phyloP scores from a whole-genome alignment of 2,113 vertebrate genomes.

The Trogon melanurus region DNA sequence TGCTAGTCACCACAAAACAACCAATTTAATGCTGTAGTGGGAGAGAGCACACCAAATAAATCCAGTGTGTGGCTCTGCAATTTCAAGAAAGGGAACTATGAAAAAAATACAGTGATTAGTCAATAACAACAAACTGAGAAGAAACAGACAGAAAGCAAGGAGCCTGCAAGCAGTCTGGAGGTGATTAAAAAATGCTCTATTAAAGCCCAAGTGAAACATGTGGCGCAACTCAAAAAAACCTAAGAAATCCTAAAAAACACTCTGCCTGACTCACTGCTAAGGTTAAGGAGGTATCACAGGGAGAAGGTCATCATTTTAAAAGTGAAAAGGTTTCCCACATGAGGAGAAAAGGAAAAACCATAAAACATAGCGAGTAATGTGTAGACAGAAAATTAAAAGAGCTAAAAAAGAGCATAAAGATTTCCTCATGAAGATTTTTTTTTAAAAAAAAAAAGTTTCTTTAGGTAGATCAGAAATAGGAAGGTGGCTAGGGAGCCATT shows the following conservation, averaged over 20 bases:
- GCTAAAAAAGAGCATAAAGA: neutral
- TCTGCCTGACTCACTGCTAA: conserved; percentile 22
- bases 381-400: neutral
- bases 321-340: conserved; percentile 28
- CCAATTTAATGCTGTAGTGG: conserved; percentile 53
- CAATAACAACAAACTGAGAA: conserved; percentile 54
- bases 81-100: conserved; percentile 52
- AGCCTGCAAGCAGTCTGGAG: conserved; percentile 46
- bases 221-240: conserved; percentile 22
- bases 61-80: conserved; percentile 31
- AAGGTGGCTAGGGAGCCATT: neutral
- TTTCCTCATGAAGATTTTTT: neutral
- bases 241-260: conserved; percentile 35
- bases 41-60: conserved; percentile 69
- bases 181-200: conserved; percentile 19
- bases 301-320: conserved; percentile 32
- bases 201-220: conserved; percentile 39
- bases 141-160: neutral
- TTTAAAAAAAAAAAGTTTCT: neutral
- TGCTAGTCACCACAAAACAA: conserved; percentile 40
- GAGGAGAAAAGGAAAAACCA: conserved; percentile 7
- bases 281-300: conserved; percentile 44
- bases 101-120: conserved; percentile 56
- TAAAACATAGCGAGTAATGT: neutral
- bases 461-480: neutral